Conservation (phyloP, 2,888 invertebrate species). For the Pachymerium ferrugineum region DNA sequence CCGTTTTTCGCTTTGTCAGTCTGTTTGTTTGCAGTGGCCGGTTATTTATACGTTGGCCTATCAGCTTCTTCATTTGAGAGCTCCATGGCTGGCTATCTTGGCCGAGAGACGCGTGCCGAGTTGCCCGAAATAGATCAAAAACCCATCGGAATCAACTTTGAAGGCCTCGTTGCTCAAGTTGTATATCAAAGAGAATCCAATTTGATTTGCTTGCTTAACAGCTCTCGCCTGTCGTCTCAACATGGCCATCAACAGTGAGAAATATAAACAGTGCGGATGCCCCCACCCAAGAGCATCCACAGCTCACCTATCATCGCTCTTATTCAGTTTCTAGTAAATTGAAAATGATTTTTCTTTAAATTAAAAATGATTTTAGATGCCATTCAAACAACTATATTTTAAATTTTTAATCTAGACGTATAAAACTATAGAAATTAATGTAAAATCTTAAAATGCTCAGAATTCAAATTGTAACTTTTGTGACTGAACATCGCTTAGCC, state of each 20-base stretch:
- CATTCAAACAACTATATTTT: no score
- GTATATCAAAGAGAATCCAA: conserved; percentile 16
- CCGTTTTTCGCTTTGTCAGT: conserved; percentile 27
- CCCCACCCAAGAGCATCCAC: background rate
- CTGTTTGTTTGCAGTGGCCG: conserved; percentile 22
- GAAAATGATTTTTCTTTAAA: background rate
- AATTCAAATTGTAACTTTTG: no score
- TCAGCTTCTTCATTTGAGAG: conserved; percentile 27
- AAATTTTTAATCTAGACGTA: no score
- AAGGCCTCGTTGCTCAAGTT: conserved; percentile 25
- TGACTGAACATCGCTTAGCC: no score
- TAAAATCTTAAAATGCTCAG: no score
- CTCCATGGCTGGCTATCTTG: conserved; percentile 12
- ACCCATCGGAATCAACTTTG: background rate
- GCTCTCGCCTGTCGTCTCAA: conserved; percentile 20
- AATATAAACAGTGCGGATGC: conserved; percentile 11
- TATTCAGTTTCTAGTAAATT: background rate
- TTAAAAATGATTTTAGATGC: no score
- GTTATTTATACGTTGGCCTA: conserved; percentile 24
- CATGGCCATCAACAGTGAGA: conserved; percentile 15
- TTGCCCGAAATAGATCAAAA: background rate
- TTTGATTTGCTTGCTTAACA: conserved; percentile 27
- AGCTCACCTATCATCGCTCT: background rate
- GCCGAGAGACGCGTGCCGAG: conserved; percentile 15
- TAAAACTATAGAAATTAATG: no score